phyloP scores from a whole-genome alignment of 2,888 invertebrate species.

The Aquatica leii region DNA sequence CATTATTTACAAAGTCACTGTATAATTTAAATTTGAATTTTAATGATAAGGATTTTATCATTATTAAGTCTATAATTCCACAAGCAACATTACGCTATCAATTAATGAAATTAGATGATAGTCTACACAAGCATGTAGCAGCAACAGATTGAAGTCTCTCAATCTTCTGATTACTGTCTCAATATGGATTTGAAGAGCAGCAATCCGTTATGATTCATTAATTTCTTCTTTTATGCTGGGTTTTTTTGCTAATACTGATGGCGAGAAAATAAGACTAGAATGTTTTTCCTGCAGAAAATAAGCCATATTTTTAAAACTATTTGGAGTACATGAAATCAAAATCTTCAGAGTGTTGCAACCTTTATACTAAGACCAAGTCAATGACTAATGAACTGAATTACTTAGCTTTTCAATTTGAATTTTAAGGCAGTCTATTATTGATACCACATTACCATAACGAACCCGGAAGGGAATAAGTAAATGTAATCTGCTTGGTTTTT shows the following conservation, averaged over 20 bases:
- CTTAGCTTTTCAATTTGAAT: neutral
- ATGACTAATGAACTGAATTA: neutral
- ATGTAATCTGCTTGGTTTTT: neutral
- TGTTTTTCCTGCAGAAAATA: constrained; percentile 8
- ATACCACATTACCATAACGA: neutral
- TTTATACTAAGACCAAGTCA: constrained; percentile 48
- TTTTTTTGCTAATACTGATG: constrained; percentile 13
- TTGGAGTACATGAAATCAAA: constrained; percentile 43
- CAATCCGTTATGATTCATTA: no score
- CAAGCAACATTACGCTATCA: no score
- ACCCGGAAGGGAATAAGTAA: neutral
- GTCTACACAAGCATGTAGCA: no score
- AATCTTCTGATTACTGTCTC: no score
- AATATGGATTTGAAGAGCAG: no score
- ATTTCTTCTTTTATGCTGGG: no score
- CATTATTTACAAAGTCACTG: no score
- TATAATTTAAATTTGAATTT: no score
- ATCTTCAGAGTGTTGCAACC: constrained; percentile 50
- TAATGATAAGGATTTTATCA: no score
- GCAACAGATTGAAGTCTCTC: no score
- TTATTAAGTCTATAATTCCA: no score
- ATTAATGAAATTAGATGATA: no score
- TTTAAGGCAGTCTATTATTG: neutral
- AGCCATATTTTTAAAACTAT: constrained; percentile 26
- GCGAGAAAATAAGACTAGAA: constrained; percentile 21